Conservation (phyloP, 2,113 vertebrate genomes). For the Nibea coibor region DNA sequence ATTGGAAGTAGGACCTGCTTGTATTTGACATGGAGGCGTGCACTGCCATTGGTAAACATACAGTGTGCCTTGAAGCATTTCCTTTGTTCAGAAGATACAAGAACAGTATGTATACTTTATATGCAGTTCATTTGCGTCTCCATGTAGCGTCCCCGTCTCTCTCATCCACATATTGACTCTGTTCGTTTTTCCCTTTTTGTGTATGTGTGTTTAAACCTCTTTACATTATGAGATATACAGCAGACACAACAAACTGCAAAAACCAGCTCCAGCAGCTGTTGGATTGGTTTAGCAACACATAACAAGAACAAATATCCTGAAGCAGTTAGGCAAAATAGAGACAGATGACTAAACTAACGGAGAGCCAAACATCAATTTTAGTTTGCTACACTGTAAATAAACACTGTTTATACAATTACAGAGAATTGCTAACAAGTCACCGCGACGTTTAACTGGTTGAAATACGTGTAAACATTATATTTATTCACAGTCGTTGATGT, state of each 20-base stretch:
- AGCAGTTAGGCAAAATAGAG: slow-evolving; percentile 1
- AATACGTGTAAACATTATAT: neutral
- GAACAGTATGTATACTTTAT: neutral
- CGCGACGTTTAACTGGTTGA: neutral
- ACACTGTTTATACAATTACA: neutral
- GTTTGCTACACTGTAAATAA: neutral
- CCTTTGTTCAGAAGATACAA: slow-evolving; percentile 7
- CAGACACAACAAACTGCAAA: neutral
- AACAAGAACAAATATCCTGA: slow-evolving; percentile 28
- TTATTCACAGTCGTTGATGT: neutral
- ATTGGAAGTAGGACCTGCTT: slow-evolving; percentile 41
- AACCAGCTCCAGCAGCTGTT: neutral
- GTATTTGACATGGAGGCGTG: slow-evolving; percentile 78
- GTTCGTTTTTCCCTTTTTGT: neutral
- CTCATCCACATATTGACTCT: neutral
- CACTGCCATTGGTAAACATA: slow-evolving; percentile 73
- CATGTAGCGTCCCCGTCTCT: neutral
- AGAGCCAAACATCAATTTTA: neutral
- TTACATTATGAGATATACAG: neutral
- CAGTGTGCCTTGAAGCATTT: slow-evolving; percentile 39
- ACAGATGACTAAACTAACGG: neutral
- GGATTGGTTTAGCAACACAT: neutral
- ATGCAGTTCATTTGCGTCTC: neutral
- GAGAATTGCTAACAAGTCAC: neutral
- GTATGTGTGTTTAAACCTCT: neutral